A percentile compares a stretch with the other conserved stretches of the same genome.
phyloP scores from a whole-genome alignment of 2,797 vertebrate genomes.

The Hipposideros larvatus region DNA sequence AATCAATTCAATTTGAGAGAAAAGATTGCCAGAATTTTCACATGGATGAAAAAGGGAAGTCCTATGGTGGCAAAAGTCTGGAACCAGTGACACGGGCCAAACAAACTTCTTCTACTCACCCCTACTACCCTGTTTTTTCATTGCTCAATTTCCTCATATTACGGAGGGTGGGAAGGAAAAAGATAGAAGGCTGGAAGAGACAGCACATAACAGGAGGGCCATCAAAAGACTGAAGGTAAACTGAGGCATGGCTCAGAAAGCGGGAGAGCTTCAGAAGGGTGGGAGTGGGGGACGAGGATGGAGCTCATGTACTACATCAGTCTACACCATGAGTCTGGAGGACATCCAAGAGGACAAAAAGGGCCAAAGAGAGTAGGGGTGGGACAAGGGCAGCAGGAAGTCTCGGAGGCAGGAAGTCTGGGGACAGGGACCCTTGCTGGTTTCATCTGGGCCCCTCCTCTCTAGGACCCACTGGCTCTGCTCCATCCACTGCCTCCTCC shows the following conservation, averaged over 20 bases:
- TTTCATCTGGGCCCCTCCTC: neutral
- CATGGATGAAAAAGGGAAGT: neutral
- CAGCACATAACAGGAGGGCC: neutral
- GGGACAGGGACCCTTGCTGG: neutral
- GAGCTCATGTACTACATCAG: neutral
- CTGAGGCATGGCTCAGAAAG: neutral
- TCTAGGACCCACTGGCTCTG: neutral
- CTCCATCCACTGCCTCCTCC: neutral
- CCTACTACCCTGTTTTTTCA: neutral
- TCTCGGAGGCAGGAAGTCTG: neutral
- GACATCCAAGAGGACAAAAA: neutral
- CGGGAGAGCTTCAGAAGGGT: neutral
- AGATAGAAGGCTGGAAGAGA: neutral
- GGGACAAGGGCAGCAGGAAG: too few relatives aligned
- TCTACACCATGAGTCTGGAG: neutral
- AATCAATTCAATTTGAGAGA: slow-evolving; percentile 13
- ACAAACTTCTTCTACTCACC: neutral
- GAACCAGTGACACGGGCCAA: neutral
- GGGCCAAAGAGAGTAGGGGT: neutral
- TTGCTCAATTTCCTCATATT: neutral
- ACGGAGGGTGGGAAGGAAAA: neutral
- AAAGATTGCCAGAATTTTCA: slow-evolving; percentile 21
- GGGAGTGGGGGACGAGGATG: too few relatives aligned
- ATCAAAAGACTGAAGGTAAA: slow-evolving; percentile 13
- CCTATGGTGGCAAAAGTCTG: neutral